Evolutionary conservation across 1,140 invertebrate species (phyloP).

Genomic region (Zaprionus lachaisei): DNA sequence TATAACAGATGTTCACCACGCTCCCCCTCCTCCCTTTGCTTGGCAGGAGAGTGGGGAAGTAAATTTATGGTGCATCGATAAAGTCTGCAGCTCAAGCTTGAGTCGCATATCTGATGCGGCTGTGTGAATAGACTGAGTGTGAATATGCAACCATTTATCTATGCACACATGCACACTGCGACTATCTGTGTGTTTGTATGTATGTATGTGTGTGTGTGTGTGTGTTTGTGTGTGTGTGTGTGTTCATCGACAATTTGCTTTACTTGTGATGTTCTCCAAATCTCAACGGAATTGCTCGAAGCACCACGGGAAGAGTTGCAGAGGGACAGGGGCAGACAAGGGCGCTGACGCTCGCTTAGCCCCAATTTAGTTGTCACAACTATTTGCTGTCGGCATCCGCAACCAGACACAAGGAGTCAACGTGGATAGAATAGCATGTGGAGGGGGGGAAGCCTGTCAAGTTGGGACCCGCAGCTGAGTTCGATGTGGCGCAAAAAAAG

Average conservation of each 20-base stretch:
- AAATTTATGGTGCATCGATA: conserved; percentile 17
- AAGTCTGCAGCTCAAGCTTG: conserved; percentile 3
- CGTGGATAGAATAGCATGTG: neutral
- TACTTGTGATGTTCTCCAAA: conserved; percentile 24
- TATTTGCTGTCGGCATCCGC: conserved; percentile 29
- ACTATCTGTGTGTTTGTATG: neutral
- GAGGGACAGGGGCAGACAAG: neutral
- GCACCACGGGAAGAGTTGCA: neutral
- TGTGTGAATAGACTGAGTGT: conserved; percentile 9
- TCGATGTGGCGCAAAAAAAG: conserved; percentile 23
- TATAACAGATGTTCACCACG: neutral
- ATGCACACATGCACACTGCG: neutral
- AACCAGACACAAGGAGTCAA: neutral
- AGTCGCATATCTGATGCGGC: conserved; percentile 4
- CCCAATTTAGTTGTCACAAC: conserved; percentile 59
- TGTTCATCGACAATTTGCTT: conserved; percentile 29
- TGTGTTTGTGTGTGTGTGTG: neutral
- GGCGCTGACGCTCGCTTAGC: conserved; percentile 36
- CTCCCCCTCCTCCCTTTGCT: neutral
- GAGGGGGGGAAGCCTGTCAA: neutral
- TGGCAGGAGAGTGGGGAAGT: neutral
- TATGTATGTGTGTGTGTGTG: neutral
- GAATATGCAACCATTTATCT: conserved; percentile 3
- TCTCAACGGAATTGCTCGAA: conserved; percentile 14
- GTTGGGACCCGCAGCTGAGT: conserved; percentile 1